These are phyloP conservation scores for Linepithema humile DNA, from an alignment of 1,140 invertebrate species.

Conservation along the genomic window DNA sequence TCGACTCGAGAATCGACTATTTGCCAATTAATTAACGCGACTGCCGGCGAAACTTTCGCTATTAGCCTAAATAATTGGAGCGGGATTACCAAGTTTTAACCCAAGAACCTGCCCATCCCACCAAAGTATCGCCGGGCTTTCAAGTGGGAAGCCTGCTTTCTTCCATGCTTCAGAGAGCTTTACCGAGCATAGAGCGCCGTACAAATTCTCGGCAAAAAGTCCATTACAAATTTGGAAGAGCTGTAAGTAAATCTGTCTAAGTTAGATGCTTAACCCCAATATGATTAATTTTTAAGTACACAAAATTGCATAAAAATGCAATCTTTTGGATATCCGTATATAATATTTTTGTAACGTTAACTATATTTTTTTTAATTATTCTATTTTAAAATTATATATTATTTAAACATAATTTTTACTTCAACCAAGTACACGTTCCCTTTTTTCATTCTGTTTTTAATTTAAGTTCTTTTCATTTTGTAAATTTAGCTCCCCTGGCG, in stretches of 20 bases:
- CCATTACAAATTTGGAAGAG: slow-evolving; percentile 29
- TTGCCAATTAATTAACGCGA: slow-evolving; percentile 61
- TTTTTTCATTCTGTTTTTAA: not conserved
- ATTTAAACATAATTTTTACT: not conserved
- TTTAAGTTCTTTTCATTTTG: not conserved
- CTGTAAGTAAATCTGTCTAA: not conserved
- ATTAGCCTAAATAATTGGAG: slow-evolving; percentile 64
- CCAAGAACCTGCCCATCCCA: slow-evolving; percentile 22
- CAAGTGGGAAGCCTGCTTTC: slow-evolving; percentile 44
- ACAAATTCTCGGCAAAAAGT: slow-evolving; percentile 41
- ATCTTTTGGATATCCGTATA: not conserved
- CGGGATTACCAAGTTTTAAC: slow-evolving; percentile 61
- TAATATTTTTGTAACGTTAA: not conserved
- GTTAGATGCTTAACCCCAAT: not conserved
- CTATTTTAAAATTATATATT: too few species aligned
- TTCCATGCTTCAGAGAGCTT: slow-evolving; percentile 20
- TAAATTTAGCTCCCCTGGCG: not conserved
- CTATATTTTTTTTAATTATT: not conserved
- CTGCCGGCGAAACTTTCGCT: slow-evolving; percentile 58
- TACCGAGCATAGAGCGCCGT: slow-evolving; percentile 1
- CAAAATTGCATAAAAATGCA: not conserved
- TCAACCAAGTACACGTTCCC: not conserved
- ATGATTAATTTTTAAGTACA: not conserved
- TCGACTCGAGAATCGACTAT: slow-evolving; percentile 47
- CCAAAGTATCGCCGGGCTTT: slow-evolving; percentile 27